Percentiles rank a stretch among this genome's conserved stretches.
These are phyloP conservation scores for Atta texana DNA, from an alignment of 1,140 invertebrate genomes.

Conservation along the genomic window DNA sequence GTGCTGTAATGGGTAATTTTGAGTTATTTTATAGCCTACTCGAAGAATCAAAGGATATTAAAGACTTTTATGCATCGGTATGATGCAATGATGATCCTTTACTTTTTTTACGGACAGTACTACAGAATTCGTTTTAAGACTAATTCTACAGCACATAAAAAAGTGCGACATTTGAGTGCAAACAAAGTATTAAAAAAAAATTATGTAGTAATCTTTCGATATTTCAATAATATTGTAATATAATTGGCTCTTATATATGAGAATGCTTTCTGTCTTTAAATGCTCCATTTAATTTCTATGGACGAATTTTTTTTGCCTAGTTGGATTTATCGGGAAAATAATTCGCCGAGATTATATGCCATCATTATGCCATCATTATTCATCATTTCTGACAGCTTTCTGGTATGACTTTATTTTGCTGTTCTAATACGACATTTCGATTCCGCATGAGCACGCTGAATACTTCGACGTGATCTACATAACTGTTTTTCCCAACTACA, in stretches of 20 bases:
- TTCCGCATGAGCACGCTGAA: constrained; percentile 22
- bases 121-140: too few relatives aligned
- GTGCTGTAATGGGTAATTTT: too few relatives aligned
- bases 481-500: background rate
- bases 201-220: background rate
- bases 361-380: constrained; percentile 54
- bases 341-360: constrained; percentile 46
- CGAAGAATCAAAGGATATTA: too few relatives aligned
- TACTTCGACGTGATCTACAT: constrained; percentile 10
- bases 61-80: too few relatives aligned
- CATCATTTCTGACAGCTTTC: constrained; percentile 55
- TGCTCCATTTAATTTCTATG: constrained; percentile 53
- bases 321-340: constrained; percentile 43
- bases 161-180: too few relatives aligned
- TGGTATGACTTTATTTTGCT: constrained; percentile 53
- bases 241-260: background rate
- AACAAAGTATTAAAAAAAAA: too few relatives aligned
- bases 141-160: too few relatives aligned
- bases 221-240: background rate
- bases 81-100: too few relatives aligned
- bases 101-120: too few relatives aligned
- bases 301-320: background rate
- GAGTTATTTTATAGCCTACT: too few relatives aligned
- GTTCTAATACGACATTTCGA: constrained; percentile 48
- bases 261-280: constrained; percentile 15